A percentile compares a stretch with the other conserved stretches of the same genome.
These are phyloP conservation scores for Acronicta aceris DNA, from an alignment of 2,888 invertebrate genomes.

Conservation along the genomic window DNA sequence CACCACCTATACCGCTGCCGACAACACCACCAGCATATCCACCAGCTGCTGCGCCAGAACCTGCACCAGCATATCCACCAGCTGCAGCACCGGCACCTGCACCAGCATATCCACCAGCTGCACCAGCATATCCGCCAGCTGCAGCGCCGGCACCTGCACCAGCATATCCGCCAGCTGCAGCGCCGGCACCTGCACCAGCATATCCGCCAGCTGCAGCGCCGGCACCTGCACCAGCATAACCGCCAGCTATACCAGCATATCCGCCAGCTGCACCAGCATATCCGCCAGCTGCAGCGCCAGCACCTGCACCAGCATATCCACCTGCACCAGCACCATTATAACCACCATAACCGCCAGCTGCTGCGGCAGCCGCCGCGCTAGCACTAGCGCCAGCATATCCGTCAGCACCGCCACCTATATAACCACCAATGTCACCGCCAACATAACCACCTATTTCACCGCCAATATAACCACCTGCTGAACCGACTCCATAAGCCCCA, in stretches of 20 bases:
- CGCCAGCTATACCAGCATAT: too few species aligned
- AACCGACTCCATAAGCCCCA: not conserved
- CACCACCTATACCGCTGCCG: slow-evolving; percentile 1
- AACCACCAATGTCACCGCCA: not conserved
- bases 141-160: not conserved
- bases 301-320: too few species aligned
- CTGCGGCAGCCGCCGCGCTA: too few species aligned
- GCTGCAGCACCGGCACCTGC: not conserved
- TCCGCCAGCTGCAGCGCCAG: too few species aligned
- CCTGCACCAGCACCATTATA: too few species aligned
- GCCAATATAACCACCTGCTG: not conserved
- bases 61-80: not conserved
- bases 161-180: slow-evolving; percentile 1
- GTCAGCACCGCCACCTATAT: too few species aligned
- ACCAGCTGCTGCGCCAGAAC: not conserved
- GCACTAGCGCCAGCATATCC: too few species aligned
- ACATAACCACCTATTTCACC: not conserved
- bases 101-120: not conserved
- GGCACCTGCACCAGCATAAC: not conserved
- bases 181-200: not conserved
- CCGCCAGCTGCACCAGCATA: too few species aligned
- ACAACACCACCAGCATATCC: slow-evolving; percentile 4
- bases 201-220: not conserved
- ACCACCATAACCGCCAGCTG: too few species aligned
- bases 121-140: not conserved